phyloP scores from a whole-genome alignment of 2,113 vertebrate genomes.

The Etheostoma cragini region DNA sequence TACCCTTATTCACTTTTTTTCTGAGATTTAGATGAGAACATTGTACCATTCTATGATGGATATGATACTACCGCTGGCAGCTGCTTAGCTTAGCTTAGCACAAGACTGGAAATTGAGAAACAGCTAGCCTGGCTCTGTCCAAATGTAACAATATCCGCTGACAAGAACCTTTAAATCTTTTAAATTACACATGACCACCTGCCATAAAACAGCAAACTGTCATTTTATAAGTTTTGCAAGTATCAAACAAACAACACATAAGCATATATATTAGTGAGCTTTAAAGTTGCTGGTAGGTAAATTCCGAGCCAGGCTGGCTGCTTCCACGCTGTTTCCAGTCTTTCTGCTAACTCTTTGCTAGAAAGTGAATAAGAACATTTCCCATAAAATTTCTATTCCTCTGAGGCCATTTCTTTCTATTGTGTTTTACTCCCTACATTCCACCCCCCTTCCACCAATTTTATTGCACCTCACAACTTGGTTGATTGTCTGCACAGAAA shows the following conservation, averaged over 20 bases:
- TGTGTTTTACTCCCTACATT: not conserved
- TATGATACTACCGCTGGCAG: not conserved
- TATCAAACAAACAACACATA: slow-evolving; percentile 4
- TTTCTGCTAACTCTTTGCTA: not conserved
- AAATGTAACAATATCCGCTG: not conserved
- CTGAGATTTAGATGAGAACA: not conserved
- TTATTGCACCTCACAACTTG: not conserved
- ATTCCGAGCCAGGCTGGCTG: not conserved
- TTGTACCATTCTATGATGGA: not conserved
- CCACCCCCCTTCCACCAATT: not conserved
- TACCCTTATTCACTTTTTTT: not conserved
- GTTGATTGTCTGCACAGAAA: not conserved
- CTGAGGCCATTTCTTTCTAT: not conserved
- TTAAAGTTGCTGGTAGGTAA: not conserved
- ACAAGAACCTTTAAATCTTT: not conserved
- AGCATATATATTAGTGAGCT: not conserved
- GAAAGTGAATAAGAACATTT: not conserved
- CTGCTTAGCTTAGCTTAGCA: not conserved
- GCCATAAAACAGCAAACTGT: not conserved
- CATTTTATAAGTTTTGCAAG: not conserved
- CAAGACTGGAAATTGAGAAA: not conserved
- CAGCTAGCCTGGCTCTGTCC: not conserved
- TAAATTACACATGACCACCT: not conserved
- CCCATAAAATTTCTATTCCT: not conserved
- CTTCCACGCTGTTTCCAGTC: not conserved